Percentiles rank a stretch among this genome's conserved stretches.
Conservation (phyloP, 2,888 invertebrate species). For the Nycteola revayana region DNA sequence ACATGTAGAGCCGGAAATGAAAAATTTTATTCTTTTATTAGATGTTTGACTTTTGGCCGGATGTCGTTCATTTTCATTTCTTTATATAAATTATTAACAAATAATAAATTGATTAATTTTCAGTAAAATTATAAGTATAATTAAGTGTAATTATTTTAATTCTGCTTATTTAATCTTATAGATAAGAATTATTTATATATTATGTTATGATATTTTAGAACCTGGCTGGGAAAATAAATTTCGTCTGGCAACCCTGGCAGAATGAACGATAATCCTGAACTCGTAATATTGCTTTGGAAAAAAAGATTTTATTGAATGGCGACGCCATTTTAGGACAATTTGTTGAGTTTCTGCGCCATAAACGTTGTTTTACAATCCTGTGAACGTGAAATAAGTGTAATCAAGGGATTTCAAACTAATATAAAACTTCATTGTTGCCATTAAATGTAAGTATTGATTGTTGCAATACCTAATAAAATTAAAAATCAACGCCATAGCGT, state of each 20-base stretch:
- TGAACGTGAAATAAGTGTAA: constrained; percentile 9
- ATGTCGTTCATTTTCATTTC: no score
- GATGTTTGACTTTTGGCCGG: no score
- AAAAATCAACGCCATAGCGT: constrained; percentile 54
- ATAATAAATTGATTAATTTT: no score
- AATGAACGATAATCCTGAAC: constrained; percentile 15
- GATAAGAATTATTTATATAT: no score
- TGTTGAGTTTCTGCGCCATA: background rate
- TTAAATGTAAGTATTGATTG: constrained; percentile 65
- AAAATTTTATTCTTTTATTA: no score
- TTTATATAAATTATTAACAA: no score
- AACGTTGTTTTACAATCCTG: background rate
- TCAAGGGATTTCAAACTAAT: background rate
- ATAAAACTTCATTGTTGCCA: constrained; percentile 63
- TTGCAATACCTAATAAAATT: constrained; percentile 70
- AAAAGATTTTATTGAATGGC: constrained; percentile 9
- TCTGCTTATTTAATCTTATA: no score
- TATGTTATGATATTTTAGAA: no score
- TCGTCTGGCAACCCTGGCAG: constrained; percentile 23
- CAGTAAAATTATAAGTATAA: no score
- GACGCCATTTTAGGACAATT: constrained; percentile 17
- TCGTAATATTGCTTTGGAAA: constrained; percentile 20
- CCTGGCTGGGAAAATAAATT: constrained; percentile 11
- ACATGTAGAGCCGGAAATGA: no score
- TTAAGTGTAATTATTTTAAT: no score